Base-by-base conservation (phyloP, 2,113 vertebrate genomes). In the Lophius piscatorius region DNA sequence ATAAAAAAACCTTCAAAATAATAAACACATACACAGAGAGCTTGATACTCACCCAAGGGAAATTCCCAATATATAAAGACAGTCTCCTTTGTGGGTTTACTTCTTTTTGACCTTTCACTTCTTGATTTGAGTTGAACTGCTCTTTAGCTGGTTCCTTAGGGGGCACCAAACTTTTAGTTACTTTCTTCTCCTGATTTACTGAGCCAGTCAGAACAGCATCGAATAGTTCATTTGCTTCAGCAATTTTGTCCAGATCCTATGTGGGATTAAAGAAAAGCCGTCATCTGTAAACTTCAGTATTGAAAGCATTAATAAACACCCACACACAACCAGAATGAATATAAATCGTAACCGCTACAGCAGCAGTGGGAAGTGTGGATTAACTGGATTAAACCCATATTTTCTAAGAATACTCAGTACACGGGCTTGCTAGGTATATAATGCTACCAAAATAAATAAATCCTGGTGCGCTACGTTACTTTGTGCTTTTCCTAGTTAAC, bases 211-310 rank as follows among this genome's bases (percentile, higher is more conserved):
- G 81, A 56, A 98, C 95, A 11, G 94, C 96, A 39, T 98, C 95
- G 61, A 94, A 98, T 29, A 98, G 92, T 62, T 98, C 96, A 85
- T 94, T 93, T 84, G 95, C 93, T 81, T 97, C 95, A 4, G 91
- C 91, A 70, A 93, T 92, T 87, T 89, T 92, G 36, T 82, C 71
- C 88, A 95, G 93, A 62, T 97, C 95, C 2, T 93, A 92, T 93
- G 22, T 2, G 59, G 6, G 24, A 3, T 1, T 40, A 39, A 46
- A 14, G 47, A 21, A 57, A 57, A 55, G 3, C 4, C 36, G 17
- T 22, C 6, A 10, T 9, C 4, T 16, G 3, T 17, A n/a, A 5
- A 36, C 28, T 11, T 50, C 5, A 61, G 6, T 54, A 17, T 48
- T 5, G 9, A 38, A 17, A 47, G 6, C 31, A 51, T 64, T 33